Base-by-base conservation (phyloP, 2,113 vertebrate genomes). In the Atlantisia rogersi region DNA sequence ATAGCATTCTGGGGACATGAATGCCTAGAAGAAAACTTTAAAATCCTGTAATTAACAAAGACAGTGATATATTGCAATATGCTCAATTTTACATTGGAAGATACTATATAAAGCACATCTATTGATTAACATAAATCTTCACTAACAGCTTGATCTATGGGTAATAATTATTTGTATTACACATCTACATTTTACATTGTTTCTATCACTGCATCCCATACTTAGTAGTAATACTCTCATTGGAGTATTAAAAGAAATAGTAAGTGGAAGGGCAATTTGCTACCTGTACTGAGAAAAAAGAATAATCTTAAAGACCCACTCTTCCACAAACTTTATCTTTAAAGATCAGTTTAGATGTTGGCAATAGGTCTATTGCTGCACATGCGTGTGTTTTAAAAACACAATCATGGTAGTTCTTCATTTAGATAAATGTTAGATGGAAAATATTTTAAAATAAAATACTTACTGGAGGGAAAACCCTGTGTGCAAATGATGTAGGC, bases 81-180 rank as follows among this genome's bases (percentile, higher is more conserved):
- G 64, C 35, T 89, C 37, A 67, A n/a, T 86, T 86, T 92, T 95
- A 58, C 70, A 70, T 26, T 59, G n/a, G 37, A 39, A 92, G 53
- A 26, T 64, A 77, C 67, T 94, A 81, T 81, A 91, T 92, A 84
- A 93, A 85, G 63, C 39, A 81, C 31, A 77, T 77, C 20, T 91
- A 95, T 94, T 85, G 92, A 96, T 95, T 96, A 96, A 88, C 55
- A 86, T 91, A 93, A 91, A 95, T 79, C 80, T 63, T 1, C 0
- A 16, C 90, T 71, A 68, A 65, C 12, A 39, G 39, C 75, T 87
- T 95, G 84, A 95, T 84, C 60, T 90, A 90, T 87, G 53, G 74
- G 65, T 90, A 90, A 80, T 70, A 92, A 73, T 79, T 29, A 84
- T 95, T 91, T 84, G 42, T 68, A 76, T 91, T 75, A 44, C n/a